Evolutionary conservation across 2,888 invertebrate species (phyloP).

Genomic region (Homarus gammarus): DNA sequence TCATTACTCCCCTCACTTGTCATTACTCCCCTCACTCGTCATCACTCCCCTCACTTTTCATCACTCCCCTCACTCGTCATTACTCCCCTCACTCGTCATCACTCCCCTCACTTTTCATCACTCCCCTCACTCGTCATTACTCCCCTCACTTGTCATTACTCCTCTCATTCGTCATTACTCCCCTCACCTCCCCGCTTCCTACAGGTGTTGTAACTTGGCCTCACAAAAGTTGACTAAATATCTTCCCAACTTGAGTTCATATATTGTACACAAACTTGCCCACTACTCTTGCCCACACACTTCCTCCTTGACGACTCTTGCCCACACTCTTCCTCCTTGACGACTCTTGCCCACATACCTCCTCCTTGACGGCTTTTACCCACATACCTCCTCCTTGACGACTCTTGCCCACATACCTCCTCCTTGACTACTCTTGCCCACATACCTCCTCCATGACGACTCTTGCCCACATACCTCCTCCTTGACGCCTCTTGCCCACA

Average conservation of each 20-base stretch:
- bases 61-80: too few relatives aligned
- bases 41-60: too few relatives aligned
- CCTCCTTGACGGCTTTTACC: slow-evolving; percentile 3
- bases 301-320: slow-evolving; percentile 5
- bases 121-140: not conserved
- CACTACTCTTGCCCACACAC: not conserved
- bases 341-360: not conserved
- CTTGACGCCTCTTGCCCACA: too few relatives aligned
- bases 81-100: not conserved
- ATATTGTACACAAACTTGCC: slow-evolving; percentile 6
- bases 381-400: not conserved
- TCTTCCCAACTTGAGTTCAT: slow-evolving; percentile 37
- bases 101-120: not conserved
- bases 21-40: not conserved
- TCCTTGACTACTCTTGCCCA: too few relatives aligned
- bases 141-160: not conserved
- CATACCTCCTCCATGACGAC: too few relatives aligned
- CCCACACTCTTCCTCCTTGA: not conserved
- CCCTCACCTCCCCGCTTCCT: not conserved
- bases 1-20: not conserved
- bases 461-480: too few relatives aligned
- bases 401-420: too few relatives aligned
- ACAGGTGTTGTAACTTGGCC: not conserved
- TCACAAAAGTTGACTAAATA: slow-evolving; percentile 36
- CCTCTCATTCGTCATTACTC: not conserved